Evolutionary conservation across 2,113 vertebrate species (phyloP), one percentile per base, ranked within the genome.

Genomic region (Dinomys branickii): DNA sequence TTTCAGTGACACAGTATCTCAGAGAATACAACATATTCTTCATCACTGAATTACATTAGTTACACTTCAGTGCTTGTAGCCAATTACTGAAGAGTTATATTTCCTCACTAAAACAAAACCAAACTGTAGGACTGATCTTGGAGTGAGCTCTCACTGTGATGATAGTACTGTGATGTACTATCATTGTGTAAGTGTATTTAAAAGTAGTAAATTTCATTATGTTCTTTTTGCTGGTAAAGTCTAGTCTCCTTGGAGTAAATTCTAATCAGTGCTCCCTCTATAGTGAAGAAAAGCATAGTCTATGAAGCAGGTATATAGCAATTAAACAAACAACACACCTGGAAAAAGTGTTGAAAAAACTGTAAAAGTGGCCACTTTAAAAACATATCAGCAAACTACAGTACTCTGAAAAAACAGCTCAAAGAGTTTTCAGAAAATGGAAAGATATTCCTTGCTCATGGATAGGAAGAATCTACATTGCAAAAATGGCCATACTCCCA

Each of bases 11-110:
- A 87, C 1, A 11, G 47, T 89, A 86, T 85, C 44, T 91, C 91
- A 93, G 50, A 24, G 28, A 93, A 89, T 56, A 52, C 30, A 91
- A 19, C 10, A 54, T 71, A 85, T 69, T 95, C 78, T 91, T 96
- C 75, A 75, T 14, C 59, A 19, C 35, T 33, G 83, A 35, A 26
- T 8, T 91, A 73, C 13, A 75, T 81, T 96, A 96, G 91, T 95
- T 96, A 63, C 89, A 93, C 85, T 47, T 88, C 67, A 92, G 14
- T 52, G 38, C 24, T 47, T 91, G 13, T 65, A 67, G 71, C 47
- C 86, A 94, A 47, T 89, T 96, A 95, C 61, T 67, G 12, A 91
- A 89, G 58, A 93, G 88, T 80, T 89, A 56, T 63, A 69, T 77
- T 30, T 88, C 41, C 52, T 85, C 59, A 35, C 50, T 59, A 75